Percentiles rank a stretch among this genome's conserved stretches.
Evolutionary conservation across 30 jellyfish, hydroid and myxozoan genomes (phyloP).

Genomic region (Hydra vulgaris): DNA sequence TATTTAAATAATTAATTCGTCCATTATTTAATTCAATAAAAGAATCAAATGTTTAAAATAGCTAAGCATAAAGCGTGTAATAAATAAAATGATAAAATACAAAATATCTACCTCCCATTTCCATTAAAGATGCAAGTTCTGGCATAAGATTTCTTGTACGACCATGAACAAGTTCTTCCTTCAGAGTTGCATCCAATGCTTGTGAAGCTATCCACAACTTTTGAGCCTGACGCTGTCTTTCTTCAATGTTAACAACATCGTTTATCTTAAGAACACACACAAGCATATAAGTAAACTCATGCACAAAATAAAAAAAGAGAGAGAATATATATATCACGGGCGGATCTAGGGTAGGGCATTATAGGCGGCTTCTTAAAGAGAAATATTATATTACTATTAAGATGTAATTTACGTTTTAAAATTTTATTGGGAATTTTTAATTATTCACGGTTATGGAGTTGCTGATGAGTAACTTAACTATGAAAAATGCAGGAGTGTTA

Average conservation of each 20-base stretch:
- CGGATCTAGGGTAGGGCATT: neutral
- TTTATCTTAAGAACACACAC: conserved; percentile 15
- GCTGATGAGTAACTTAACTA: too few relatives aligned
- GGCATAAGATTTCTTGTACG: conserved; percentile 74
- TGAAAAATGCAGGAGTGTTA: too few relatives aligned
- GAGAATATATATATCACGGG: neutral
- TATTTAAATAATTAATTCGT: too few relatives aligned
- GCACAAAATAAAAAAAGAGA: neutral
- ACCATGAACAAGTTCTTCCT: conserved; percentile 44
- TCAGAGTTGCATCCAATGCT: conserved; percentile 52
- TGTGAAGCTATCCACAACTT: conserved; percentile 75
- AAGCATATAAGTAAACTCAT: neutral
- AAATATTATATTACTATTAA: too few relatives aligned
- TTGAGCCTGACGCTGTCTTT: conserved; percentile 41
- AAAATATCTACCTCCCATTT: conserved; percentile 51
- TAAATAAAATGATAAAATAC: too few relatives aligned
- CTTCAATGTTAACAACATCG: conserved; percentile 47
- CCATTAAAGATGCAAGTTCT: conserved; percentile 46
- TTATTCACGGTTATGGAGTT: too few relatives aligned
- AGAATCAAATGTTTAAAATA: too few relatives aligned
- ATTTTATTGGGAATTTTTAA: too few relatives aligned
- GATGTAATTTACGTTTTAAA: too few relatives aligned
- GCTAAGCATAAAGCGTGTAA: too few relatives aligned
- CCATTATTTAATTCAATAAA: too few relatives aligned
- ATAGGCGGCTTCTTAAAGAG: too few relatives aligned